A percentile compares a stretch with the other conserved stretches of the same genome.
These are phyloP conservation scores for Ostrea denselamellosa DNA, from an alignment of 1,140 invertebrate species.

Conservation along the genomic window DNA sequence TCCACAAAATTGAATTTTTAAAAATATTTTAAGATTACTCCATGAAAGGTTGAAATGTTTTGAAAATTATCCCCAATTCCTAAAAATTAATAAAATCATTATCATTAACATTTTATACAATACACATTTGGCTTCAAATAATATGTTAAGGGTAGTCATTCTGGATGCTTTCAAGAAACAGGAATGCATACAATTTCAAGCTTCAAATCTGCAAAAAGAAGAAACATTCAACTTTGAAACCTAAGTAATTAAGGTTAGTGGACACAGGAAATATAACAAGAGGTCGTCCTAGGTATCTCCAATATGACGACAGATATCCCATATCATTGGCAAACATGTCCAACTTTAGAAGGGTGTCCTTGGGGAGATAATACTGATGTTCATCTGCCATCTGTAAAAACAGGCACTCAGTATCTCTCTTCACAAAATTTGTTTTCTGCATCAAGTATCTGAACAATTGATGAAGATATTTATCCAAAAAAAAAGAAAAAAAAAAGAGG, in stretches of 20 bases:
- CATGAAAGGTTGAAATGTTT: too few species aligned
- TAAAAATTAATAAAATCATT: background rate
- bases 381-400: conserved; percentile 84
- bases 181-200: background rate
- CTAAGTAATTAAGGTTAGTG: conserved; percentile 20
- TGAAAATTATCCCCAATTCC: too few species aligned
- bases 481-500: too few species aligned
- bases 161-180: conserved; percentile 4
- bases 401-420: background rate
- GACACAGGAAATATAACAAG: conserved; percentile 75
- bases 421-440: background rate
- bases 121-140: background rate
- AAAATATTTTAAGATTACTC: too few species aligned
- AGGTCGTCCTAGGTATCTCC: conserved; percentile 81
- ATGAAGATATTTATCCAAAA: background rate
- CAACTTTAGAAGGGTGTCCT: conserved; percentile 75
- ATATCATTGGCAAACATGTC: conserved; percentile 76
- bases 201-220: conserved; percentile 1
- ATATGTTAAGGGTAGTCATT: background rate
- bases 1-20: too few species aligned
- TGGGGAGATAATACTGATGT: conserved; percentile 76
- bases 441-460: background rate
- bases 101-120: background rate
- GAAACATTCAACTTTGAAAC: conserved; percentile 9
- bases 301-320: conserved; percentile 74